Evolutionary conservation across 2,797 vertebrate species (phyloP).

Genomic region (Enteromius viviparus): DNA sequence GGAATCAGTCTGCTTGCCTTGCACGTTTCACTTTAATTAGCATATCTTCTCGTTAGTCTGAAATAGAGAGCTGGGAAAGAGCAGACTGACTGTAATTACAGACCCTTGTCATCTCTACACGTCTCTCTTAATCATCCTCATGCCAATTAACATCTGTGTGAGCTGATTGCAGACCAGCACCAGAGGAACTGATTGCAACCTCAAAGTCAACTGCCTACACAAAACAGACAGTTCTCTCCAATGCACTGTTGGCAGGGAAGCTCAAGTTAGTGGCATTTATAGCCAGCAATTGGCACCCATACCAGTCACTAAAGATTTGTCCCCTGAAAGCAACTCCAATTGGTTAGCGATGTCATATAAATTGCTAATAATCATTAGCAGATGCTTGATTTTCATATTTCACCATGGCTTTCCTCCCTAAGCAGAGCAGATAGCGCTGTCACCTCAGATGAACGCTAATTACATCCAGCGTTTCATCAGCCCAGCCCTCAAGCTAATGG

Average conservation of each 20-base stretch:
- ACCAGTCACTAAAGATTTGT: constrained; percentile 1
- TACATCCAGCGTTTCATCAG: constrained; percentile 12
- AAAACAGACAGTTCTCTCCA: constrained; percentile 50
- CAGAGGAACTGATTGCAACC: constrained; percentile 60
- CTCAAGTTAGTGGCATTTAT: constrained; percentile 23
- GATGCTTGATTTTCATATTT: constrained; percentile 32
- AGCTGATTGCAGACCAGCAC: constrained; percentile 76
- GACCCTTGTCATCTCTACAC: constrained; percentile 67
- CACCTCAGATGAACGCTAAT: constrained; percentile 14
- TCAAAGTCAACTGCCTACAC: constrained; percentile 62
- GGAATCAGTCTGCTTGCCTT: constrained; percentile 59
- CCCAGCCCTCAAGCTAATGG: constrained; percentile 30
- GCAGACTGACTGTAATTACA: constrained; percentile 76
- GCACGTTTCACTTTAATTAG: constrained; percentile 69
- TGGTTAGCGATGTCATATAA: constrained; percentile 17
- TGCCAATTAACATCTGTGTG: constrained; percentile 77
- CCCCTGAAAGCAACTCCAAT: not conserved
- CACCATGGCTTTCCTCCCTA: not conserved
- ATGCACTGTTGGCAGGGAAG: constrained; percentile 32
- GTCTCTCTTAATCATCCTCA: constrained; percentile 73
- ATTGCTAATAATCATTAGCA: constrained; percentile 37
- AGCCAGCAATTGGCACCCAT: constrained; percentile 15
- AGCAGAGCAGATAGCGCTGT: not conserved
- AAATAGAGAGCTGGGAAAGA: constrained; percentile 68
- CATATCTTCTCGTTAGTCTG: constrained; percentile 75